phyloP scores from a whole-genome alignment of 1,140 invertebrate genomes.

The Drosophila burlai region DNA sequence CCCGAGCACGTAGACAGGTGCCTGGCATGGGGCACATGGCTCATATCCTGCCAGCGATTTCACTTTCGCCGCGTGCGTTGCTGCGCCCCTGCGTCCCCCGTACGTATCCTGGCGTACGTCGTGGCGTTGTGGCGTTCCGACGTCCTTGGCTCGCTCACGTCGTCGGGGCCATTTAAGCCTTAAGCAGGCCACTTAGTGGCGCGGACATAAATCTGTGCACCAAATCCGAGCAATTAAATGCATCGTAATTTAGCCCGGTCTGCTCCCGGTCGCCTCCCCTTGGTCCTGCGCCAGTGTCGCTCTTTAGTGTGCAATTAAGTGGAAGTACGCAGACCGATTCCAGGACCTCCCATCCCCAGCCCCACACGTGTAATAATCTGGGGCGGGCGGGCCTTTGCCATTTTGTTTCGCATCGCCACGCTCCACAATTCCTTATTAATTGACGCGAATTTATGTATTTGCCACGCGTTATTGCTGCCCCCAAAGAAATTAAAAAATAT shows the following conservation, averaged over 20 bases:
- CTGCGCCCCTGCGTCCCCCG: constrained; percentile 14
- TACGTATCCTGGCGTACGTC: background rate
- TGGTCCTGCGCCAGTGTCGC: constrained; percentile 30
- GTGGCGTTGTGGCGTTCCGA: constrained; percentile 1
- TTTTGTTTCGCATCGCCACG: constrained; percentile 71
- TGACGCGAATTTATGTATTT: constrained; percentile 82
- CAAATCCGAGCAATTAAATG: constrained; percentile 84
- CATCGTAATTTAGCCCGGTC: constrained; percentile 77
- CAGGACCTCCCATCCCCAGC: constrained; percentile 10
- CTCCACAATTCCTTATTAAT: constrained; percentile 81
- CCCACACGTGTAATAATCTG: constrained; percentile 65
- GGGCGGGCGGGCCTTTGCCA: constrained; percentile 41
- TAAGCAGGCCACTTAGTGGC: constrained; percentile 82
- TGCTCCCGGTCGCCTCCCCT: constrained; percentile 1
- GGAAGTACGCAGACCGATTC: constrained; percentile 66
- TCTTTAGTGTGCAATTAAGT: constrained; percentile 82
- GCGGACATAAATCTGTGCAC: constrained; percentile 81
- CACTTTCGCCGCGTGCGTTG: constrained; percentile 63
- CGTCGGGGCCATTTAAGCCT: constrained; percentile 81
- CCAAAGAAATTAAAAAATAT: constrained; percentile 80
- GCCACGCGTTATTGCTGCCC: constrained; percentile 78
- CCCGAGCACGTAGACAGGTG: constrained; percentile 46
- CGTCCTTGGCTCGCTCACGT: constrained; percentile 68
- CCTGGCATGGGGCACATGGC: constrained; percentile 46
- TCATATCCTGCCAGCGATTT: constrained; percentile 65